A percentile compares a stretch with the other conserved stretches of the same genome.
These are phyloP conservation scores for Diuraphis noxia DNA, from an alignment of 1,140 invertebrate species.

Conservation along the genomic window DNA sequence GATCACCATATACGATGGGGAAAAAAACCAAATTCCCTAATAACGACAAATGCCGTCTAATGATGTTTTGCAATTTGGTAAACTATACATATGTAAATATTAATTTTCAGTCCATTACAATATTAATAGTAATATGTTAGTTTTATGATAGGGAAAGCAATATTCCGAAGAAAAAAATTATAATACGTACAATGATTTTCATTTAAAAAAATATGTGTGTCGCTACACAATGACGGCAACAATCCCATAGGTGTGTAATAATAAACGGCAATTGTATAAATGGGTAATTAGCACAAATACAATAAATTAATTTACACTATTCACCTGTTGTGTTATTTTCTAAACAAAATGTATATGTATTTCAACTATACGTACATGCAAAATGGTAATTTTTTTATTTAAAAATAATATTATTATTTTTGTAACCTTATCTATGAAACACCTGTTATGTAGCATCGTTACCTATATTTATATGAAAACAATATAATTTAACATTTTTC, in stretches of 20 bases:
- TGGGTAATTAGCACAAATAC: slow-evolving; percentile 49
- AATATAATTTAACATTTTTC: not conserved
- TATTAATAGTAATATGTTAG: slow-evolving; percentile 38
- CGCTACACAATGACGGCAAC: not conserved
- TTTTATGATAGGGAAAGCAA: slow-evolving; percentile 41
- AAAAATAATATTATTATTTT: not conserved
- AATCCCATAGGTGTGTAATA: slow-evolving; percentile 12
- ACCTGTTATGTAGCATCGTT: not conserved
- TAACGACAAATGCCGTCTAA: slow-evolving; percentile 43
- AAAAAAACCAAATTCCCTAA: slow-evolving; percentile 8
- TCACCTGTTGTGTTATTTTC: slow-evolving; percentile 43
- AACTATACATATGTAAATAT: slow-evolving; percentile 52
- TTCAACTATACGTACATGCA: not conserved
- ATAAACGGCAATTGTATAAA: slow-evolving; percentile 50
- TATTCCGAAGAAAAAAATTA: slow-evolving; percentile 38
- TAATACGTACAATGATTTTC: slow-evolving; percentile 47
- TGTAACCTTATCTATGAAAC: not conserved
- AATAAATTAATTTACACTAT: slow-evolving; percentile 52
- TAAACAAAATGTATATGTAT: not conserved
- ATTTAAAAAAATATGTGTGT: slow-evolving; percentile 40
- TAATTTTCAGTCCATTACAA: slow-evolving; percentile 44
- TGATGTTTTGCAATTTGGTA: slow-evolving; percentile 47
- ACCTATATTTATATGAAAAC: not conserved
- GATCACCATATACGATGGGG: not conserved
- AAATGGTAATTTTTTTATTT: slow-evolving; percentile 35